These are phyloP conservation scores for Gracilinanus agilis DNA, from an alignment of 2,113 vertebrate species.

Conservation along the genomic window DNA sequence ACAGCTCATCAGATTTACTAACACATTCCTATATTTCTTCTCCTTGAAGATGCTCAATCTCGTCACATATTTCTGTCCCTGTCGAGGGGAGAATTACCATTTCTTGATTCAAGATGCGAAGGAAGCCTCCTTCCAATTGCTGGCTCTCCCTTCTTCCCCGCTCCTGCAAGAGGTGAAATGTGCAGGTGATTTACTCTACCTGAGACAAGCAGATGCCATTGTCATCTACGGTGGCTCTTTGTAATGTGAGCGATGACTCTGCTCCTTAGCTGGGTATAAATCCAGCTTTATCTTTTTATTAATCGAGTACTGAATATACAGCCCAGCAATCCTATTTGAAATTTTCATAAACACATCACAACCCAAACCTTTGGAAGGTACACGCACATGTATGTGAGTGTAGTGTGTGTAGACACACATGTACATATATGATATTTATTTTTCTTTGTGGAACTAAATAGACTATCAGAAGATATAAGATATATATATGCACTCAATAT, in stretches of 20 bases:
- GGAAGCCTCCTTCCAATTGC: not conserved
- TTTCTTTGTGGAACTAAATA: too few relatives aligned
- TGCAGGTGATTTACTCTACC: not conserved
- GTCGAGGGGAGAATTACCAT: constrained; percentile 26
- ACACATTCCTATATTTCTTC: constrained; percentile 51
- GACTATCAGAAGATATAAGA: too few relatives aligned
- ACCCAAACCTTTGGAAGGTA: not conserved
- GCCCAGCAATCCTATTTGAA: not conserved
- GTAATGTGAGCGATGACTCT: constrained; percentile 19
- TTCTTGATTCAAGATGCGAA: constrained; percentile 17
- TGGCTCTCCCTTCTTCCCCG: not conserved
- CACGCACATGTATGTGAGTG: not conserved
- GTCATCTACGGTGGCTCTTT: not conserved
- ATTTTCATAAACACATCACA: constrained; percentile 6
- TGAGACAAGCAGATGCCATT: not conserved
- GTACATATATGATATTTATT: too few relatives aligned
- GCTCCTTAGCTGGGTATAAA: not conserved
- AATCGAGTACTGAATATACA: constrained; percentile 2
- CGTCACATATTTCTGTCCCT: constrained; percentile 21
- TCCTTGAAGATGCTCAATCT: constrained; percentile 36
- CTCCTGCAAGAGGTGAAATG: not conserved
- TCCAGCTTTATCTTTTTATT: constrained; percentile 17
- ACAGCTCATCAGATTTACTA: constrained; percentile 49
- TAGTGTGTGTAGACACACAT: not conserved
- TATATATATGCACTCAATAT: not conserved